A percentile compares a stretch with the other conserved stretches of the same genome.
These are phyloP conservation scores for Dipus sagitta DNA, from an alignment of 2,797 vertebrate species.

Conservation along the genomic window DNA sequence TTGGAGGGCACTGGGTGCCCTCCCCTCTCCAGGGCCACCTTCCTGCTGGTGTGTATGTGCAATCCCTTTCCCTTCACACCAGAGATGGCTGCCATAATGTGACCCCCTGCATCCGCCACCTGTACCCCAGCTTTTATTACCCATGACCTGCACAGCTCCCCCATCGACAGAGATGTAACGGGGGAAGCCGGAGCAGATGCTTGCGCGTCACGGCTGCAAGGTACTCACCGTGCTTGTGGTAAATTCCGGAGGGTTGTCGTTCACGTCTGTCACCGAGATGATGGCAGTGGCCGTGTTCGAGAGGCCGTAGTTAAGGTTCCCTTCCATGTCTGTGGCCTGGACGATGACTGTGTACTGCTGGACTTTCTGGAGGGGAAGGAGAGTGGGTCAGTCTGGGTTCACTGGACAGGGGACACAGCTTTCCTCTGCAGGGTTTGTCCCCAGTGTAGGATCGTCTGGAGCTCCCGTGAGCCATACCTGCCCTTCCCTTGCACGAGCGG, in stretches of 20 bases:
- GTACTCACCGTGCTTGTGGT: constrained; percentile 94
- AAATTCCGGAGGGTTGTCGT: constrained; percentile 97
- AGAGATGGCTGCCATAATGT: background rate
- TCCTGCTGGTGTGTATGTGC: constrained; percentile 52
- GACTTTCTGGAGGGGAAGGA: constrained; percentile 92
- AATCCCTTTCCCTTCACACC: background rate
- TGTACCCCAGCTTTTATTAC: background rate
- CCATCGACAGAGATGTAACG: background rate
- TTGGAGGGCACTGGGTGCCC: background rate
- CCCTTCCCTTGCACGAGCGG: background rate
- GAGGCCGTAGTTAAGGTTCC: constrained; percentile 96
- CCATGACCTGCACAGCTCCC: background rate
- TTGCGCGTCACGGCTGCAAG: background rate
- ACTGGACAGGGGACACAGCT: accelerated
- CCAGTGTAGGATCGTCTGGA: accelerated
- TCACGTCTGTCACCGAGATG: constrained; percentile 95
- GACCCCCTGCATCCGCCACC: background rate
- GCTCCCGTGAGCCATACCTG: background rate
- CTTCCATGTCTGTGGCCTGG: constrained; percentile 98
- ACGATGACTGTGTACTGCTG: constrained; percentile 96
- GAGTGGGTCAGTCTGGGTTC: accelerated
- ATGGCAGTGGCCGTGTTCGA: constrained; percentile 97
- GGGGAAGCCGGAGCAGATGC: background rate
- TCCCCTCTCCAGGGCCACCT: background rate
- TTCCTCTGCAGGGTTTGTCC: background rate